Conservation (phyloP, 2,113 vertebrate species). For the Turnix velox region DNA sequence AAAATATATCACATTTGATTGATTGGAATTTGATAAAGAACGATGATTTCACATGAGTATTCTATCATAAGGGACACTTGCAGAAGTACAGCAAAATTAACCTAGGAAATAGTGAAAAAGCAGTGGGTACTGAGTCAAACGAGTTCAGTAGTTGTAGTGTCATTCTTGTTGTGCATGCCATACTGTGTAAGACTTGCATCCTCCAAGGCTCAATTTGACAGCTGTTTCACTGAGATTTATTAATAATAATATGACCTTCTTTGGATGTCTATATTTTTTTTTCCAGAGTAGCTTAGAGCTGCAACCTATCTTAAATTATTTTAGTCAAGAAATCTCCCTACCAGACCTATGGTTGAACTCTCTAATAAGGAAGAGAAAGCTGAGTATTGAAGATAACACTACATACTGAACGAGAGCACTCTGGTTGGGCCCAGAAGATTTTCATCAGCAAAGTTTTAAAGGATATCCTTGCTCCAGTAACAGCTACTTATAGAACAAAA, state of each 20-base stretch:
- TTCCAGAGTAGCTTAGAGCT: not conserved
- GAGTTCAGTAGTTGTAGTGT: not conserved
- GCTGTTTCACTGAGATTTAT: not conserved
- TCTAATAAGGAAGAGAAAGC: not conserved
- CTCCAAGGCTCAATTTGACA: not conserved
- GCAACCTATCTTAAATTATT: not conserved
- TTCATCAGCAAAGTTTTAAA: not conserved
- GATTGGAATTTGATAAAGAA: not conserved
- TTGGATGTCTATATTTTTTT: not conserved
- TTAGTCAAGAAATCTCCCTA: not conserved
- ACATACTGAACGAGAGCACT: not conserved
- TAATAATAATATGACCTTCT: not conserved
- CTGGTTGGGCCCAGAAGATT: not conserved
- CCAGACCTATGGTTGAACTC: not conserved
- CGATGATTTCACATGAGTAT: not conserved
- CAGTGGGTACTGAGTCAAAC: not conserved
- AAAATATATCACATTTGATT: not conserved
- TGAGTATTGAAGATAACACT: not conserved
- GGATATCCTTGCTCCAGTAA: not conserved
- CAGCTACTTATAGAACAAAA: not conserved
- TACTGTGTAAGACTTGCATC: rapidly evolving
- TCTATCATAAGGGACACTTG: not conserved
- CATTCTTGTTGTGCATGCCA: not conserved
- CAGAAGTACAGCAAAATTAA: not conserved
- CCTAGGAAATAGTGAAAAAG: not conserved